Evolutionary conservation across 2,888 invertebrate species (phyloP).

Genomic region (Boloria selene): DNA sequence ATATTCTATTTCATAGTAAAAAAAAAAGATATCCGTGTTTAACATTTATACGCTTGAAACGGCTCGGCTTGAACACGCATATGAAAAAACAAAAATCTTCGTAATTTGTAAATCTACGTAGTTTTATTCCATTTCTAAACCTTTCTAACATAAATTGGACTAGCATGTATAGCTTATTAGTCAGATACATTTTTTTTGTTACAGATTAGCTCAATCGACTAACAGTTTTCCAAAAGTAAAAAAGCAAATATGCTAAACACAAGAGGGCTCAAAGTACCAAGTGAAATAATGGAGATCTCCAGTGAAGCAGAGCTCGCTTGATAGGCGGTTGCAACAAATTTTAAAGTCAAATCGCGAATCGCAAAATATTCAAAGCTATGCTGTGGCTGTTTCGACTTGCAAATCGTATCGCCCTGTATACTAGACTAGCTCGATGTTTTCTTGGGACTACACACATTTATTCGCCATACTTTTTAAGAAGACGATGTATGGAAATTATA

Average conservation of each 20-base stretch:
- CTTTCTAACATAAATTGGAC: too few species aligned
- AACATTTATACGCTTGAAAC: too few species aligned
- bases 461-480: not conserved
- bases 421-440: constrained; percentile 32
- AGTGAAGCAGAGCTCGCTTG: constrained; percentile 46
- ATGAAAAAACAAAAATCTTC: too few species aligned
- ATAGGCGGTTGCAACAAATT: constrained; percentile 70
- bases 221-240: constrained; percentile 13
- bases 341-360: constrained; percentile 75
- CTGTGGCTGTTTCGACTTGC: constrained; percentile 66
- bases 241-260: constrained; percentile 23
- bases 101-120: too few species aligned
- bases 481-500: not conserved
- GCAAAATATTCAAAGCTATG: constrained; percentile 73
- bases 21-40: too few species aligned
- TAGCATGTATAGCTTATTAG: too few species aligned
- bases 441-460: constrained; percentile 13
- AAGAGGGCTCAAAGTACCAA: constrained; percentile 36
- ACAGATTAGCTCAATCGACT: constrained; percentile 9
- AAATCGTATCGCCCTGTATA: constrained; percentile 52
- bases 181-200: not conserved
- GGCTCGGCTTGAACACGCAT: too few species aligned
- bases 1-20: too few species aligned
- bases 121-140: too few species aligned
- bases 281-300: constrained; percentile 50